phyloP scores from a whole-genome alignment of 2,888 invertebrate species.

The Steinernema hermaphroditum region DNA sequence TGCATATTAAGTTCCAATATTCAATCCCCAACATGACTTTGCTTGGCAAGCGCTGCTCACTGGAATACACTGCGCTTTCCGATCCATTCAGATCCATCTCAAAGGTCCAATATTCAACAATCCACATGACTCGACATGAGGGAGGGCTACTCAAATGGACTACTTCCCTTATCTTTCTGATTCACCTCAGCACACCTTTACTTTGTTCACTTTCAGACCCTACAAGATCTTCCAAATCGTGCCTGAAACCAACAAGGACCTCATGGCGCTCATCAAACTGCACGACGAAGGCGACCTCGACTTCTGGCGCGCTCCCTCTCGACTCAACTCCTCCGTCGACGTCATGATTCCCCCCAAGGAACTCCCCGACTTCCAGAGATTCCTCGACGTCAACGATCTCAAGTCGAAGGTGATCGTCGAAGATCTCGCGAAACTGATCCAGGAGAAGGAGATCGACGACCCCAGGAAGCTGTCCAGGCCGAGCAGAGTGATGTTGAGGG shows the following conservation, averaged over 20 bases:
- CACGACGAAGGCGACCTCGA: constrained; percentile 47
- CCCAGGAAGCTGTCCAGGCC: constrained; percentile 27
- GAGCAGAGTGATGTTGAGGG: neutral
- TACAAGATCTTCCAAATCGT: constrained; percentile 58
- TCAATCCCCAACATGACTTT: too few relatives aligned
- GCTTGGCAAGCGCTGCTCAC: too few relatives aligned
- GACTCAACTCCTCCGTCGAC: constrained; percentile 54
- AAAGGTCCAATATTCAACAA: too few relatives aligned
- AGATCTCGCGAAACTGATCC: constrained; percentile 55
- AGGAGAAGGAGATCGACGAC: constrained; percentile 51
- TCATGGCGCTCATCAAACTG: constrained; percentile 37
- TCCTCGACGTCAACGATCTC: constrained; percentile 40
- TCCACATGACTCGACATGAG: too few relatives aligned
- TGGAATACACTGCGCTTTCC: too few relatives aligned
- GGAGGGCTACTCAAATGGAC: too few relatives aligned
- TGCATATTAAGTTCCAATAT: too few relatives aligned
- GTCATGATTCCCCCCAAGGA: constrained; percentile 58
- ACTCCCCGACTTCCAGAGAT: constrained; percentile 41
- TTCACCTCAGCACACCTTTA: too few relatives aligned
- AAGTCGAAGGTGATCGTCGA: constrained; percentile 43
- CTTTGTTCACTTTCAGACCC: too few relatives aligned
- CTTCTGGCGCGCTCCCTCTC: constrained; percentile 61
- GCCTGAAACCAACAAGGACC: constrained; percentile 49
- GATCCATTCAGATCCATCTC: too few relatives aligned
- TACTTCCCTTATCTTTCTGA: too few relatives aligned